phyloP scores from a whole-genome alignment of 1,140 invertebrate species.

The Drosophila saltans region DNA sequence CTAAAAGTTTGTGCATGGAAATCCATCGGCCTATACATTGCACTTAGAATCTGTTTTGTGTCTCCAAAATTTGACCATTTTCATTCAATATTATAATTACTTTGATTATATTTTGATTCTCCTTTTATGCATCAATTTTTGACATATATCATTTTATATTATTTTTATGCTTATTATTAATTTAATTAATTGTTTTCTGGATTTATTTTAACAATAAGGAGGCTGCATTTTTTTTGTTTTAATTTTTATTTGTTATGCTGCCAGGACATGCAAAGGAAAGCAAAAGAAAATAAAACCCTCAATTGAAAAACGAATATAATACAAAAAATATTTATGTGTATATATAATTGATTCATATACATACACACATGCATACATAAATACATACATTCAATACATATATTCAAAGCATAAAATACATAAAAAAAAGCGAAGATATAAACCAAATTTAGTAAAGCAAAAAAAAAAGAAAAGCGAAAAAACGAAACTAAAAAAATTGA shows the following conservation, averaged over 20 bases:
- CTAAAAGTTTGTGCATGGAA: conserved; percentile 2
- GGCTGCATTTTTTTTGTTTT: conserved; percentile 49
- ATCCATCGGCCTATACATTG: neutral
- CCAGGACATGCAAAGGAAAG: conserved; percentile 34
- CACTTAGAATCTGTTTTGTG: neutral
- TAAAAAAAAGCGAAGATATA: conserved; percentile 21
- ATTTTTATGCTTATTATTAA: conserved; percentile 12
- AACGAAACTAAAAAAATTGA: conserved; percentile 7
- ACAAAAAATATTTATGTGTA: conserved; percentile 40
- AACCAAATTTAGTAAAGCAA: conserved; percentile 18
- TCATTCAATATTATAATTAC: neutral
- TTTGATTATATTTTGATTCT: neutral
- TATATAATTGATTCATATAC: conserved; percentile 50
- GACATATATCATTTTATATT: conserved; percentile 5
- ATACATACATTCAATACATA: conserved; percentile 58
- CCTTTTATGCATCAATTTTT: neutral
- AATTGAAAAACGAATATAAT: conserved; percentile 28
- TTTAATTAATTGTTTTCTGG: conserved; percentile 43
- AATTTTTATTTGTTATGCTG: conserved; percentile 62
- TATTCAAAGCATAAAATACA: conserved; percentile 59
- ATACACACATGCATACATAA: conserved; percentile 44
- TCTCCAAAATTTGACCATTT: too few relatives aligned
- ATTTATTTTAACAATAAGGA: conserved; percentile 61
- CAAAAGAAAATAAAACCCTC: conserved; percentile 24
- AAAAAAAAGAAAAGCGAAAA: neutral